phyloP scores from a whole-genome alignment of 2,888 invertebrate species.

The Dasysyrphus tricinctus region DNA sequence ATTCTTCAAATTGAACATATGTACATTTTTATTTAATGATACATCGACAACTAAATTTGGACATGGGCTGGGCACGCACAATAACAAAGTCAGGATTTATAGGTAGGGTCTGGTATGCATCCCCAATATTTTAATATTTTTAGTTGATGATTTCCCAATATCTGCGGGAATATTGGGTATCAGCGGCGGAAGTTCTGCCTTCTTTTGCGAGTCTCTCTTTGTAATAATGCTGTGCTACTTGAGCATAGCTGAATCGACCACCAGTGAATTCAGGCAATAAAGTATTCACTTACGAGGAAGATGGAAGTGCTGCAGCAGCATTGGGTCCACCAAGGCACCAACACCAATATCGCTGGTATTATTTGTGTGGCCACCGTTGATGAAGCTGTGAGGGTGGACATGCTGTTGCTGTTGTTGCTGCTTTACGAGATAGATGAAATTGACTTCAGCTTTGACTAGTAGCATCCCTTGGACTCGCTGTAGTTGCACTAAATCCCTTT shows the following conservation, averaged over 20 bases:
- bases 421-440: conserved; percentile 78
- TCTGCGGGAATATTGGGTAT: conserved; percentile 40
- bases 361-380: conserved; percentile 59
- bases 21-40: too few relatives aligned
- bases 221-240: conserved; percentile 87
- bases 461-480: conserved; percentile 79
- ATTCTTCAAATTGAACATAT: too few relatives aligned
- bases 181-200: conserved; percentile 43
- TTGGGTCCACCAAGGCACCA: conserved; percentile 39
- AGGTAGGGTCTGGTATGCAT: too few relatives aligned
- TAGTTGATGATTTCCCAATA: conserved; percentile 31
- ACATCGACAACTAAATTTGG: too few relatives aligned
- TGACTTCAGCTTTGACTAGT: conserved; percentile 78
- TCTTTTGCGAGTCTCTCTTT: conserved; percentile 83
- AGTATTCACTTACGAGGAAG: conserved; percentile 57
- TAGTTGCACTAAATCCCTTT: conserved; percentile 77
- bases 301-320: conserved; percentile 76
- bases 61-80: too few relatives aligned
- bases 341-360: conserved; percentile 40
- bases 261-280: conserved; percentile 62
- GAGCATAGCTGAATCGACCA: conserved; percentile 86
- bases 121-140: too few relatives aligned
- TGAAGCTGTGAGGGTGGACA: conserved; percentile 53
- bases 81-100: too few relatives aligned
- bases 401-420: conserved; percentile 67